Evolutionary conservation across 2,113 vertebrate species (phyloP).

Genomic region (Pholis gunnellus): DNA sequence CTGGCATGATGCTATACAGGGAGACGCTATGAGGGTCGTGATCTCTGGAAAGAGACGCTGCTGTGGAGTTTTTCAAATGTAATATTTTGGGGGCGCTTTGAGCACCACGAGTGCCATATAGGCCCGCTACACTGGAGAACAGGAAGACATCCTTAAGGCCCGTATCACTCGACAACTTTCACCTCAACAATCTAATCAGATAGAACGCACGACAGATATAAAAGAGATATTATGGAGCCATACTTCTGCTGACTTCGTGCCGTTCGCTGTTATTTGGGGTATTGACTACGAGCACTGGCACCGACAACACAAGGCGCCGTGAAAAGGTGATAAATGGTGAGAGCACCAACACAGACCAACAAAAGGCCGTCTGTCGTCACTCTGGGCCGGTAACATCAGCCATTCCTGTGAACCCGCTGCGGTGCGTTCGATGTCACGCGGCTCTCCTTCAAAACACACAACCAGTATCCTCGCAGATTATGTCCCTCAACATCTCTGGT

Average conservation of each 20-base stretch:
- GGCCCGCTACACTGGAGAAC: too few relatives aligned
- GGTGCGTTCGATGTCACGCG: slow-evolving; percentile 8
- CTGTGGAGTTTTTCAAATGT: too few relatives aligned
- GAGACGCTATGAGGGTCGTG: not conserved
- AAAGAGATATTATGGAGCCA: not conserved
- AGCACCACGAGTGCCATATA: too few relatives aligned
- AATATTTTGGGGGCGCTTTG: too few relatives aligned
- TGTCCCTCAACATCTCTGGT: not conserved
- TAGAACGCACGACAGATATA: too few relatives aligned
- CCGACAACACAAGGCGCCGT: not conserved
- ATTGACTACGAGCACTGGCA: not conserved
- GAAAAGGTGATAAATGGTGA: slow-evolving; percentile 35
- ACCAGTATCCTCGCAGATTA: not conserved
- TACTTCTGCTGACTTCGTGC: not conserved
- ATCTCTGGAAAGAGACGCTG: too few relatives aligned
- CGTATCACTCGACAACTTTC: too few relatives aligned
- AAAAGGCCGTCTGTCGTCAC: slow-evolving; percentile 49
- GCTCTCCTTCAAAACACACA: slow-evolving; percentile 10
- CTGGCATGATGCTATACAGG: not conserved
- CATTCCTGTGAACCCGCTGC: slow-evolving; percentile 50
- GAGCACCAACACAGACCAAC: slow-evolving; percentile 48
- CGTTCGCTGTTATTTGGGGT: not conserved
- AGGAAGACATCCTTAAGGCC: too few relatives aligned
- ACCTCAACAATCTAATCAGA: too few relatives aligned
- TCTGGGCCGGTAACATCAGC: slow-evolving; percentile 17